Conservation (phyloP, 2,888 invertebrate genomes). For the Rhyacophila evoluta region DNA sequence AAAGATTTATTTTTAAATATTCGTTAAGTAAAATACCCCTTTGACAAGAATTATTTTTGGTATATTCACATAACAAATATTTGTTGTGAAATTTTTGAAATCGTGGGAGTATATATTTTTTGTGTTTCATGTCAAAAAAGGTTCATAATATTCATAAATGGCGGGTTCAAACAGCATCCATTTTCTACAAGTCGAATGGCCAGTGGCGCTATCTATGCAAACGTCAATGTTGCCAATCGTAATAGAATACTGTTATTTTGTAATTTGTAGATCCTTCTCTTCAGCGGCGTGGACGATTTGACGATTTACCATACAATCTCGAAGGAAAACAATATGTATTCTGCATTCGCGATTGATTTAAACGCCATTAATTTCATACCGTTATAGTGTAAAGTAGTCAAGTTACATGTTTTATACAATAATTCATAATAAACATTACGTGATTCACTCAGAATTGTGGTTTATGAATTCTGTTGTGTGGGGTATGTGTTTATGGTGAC, state of each 20-base stretch:
- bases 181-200: too few species aligned
- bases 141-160: too few species aligned
- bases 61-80: too few species aligned
- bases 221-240: conserved; percentile 39
- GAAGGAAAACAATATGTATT: conserved; percentile 33
- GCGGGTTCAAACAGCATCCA: too few species aligned
- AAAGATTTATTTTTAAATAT: too few species aligned
- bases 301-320: conserved; percentile 11
- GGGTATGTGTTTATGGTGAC: conserved; percentile 50
- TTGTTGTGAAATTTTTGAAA: too few species aligned
- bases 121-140: too few species aligned
- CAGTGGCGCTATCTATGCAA: conserved; percentile 29
- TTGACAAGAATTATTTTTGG: too few species aligned
- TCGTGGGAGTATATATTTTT: too few species aligned
- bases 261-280: conserved; percentile 35
- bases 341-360: conserved; percentile 25
- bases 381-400: conserved; percentile 20
- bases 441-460: conserved; percentile 41
- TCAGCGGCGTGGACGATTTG: conserved; percentile 47
- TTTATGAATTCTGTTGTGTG: conserved; percentile 45
- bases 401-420: conserved; percentile 32
- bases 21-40: too few species aligned
- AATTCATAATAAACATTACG: conserved; percentile 40
- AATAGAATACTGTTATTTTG: conserved; percentile 45
- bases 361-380: conserved; percentile 17